Evolutionary conservation across 2,113 vertebrate genomes (phyloP).

Genomic region (Octodon degus): DNA sequence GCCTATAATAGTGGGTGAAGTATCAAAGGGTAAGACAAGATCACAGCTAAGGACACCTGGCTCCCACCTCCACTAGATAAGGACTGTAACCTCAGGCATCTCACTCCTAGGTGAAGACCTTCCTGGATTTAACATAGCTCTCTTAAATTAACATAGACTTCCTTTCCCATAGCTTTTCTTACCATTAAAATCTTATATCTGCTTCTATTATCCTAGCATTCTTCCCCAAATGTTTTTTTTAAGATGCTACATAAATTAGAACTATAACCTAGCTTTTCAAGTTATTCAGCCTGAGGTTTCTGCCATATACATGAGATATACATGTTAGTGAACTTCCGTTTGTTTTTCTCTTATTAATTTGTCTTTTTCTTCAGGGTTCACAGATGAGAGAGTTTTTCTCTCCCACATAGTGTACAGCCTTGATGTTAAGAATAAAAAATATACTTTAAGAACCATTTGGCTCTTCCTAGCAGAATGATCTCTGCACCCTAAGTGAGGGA

Average conservation of each 20-base stretch:
- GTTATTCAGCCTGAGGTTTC: neutral
- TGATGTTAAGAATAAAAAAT: neutral
- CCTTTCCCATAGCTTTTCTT: neutral
- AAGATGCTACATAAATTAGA: neutral
- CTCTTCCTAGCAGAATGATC: neutral
- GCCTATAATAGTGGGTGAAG: no score
- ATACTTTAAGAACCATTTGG: neutral
- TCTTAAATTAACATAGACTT: no score
- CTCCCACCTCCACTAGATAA: no score
- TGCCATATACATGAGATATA: neutral
- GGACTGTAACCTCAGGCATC: no score
- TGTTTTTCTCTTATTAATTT: neutral
- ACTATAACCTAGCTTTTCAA: neutral
- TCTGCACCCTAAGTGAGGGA: neutral
- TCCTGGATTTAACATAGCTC: no score
- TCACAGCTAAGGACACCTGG: no score
- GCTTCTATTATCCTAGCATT: neutral
- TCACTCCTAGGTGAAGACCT: no score
- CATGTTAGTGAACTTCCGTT: neutral
- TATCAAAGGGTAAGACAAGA: no score
- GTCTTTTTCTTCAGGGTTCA: neutral
- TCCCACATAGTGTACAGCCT: neutral
- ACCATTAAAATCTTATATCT: neutral
- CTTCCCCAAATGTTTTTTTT: neutral
- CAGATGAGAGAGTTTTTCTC: neutral